Evolutionary conservation across 23 tunicate genomes (phyloP).

Genomic region (Ascidia mentula): DNA sequence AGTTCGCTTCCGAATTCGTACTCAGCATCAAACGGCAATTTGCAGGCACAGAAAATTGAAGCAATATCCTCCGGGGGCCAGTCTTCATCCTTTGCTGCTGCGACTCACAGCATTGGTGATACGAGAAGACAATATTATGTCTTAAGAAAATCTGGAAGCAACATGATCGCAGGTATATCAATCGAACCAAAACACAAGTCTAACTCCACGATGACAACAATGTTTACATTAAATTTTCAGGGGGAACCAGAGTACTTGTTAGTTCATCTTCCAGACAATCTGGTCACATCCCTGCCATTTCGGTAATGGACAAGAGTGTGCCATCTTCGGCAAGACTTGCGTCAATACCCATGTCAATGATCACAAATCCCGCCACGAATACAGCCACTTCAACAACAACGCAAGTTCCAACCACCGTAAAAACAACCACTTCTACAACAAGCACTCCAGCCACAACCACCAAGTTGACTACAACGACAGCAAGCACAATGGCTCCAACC

Average conservation of each 20-base stretch:
- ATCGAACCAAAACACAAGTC: no score
- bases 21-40: background rate
- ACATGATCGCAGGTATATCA: no score
- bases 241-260: no score
- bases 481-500: background rate
- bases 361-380: background rate
- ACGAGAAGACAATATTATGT: background rate
- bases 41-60: background rate
- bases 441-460: background rate
- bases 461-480: background rate
- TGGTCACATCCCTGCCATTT: no score
- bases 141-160: slow-evolving; percentile 1
- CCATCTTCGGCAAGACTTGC: no score
- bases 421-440: slow-evolving; percentile 9
- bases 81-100: background rate
- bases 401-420: background rate
- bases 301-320: no score
- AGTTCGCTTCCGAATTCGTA: background rate
- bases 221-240: no score
- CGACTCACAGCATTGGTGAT: background rate
- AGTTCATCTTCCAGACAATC: no score
- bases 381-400: background rate
- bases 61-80: background rate
- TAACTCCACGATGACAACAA: no score
- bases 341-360: no score